Conservation (phyloP, 2,113 vertebrate species). For the Vanacampus margaritifer region DNA sequence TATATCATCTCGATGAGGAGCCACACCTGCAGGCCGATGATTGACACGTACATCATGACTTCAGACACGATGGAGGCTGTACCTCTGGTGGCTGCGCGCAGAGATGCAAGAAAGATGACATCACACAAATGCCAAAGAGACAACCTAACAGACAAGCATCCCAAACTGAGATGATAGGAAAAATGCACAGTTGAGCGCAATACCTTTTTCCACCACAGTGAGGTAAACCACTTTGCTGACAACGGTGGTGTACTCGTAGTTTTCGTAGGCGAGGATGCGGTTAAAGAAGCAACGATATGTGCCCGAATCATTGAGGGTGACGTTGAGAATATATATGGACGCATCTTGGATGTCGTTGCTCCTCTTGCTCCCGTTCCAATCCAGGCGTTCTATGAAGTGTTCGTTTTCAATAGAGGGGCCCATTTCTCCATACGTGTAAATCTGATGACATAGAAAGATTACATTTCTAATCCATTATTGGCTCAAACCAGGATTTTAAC, state of each 20-base stretch:
- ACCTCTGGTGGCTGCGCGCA: constrained; percentile 76
- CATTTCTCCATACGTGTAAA: constrained; percentile 72
- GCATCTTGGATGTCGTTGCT: constrained; percentile 83
- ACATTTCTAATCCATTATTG: no score
- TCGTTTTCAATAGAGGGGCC: constrained; percentile 58
- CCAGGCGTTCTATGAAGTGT: constrained; percentile 71
- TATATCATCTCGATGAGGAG: constrained; percentile 91
- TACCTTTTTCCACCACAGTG: constrained; percentile 82
- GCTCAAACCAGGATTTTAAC: no score
- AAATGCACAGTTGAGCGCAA: not conserved
- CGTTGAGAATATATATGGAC: constrained; percentile 81
- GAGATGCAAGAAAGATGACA: not conserved
- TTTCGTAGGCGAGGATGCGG: constrained; percentile 74
- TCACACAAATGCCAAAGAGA: not conserved
- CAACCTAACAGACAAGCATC: no score
- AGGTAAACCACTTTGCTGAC: constrained; percentile 78
- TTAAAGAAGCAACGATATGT: constrained; percentile 81
- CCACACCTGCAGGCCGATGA: constrained; percentile 88
- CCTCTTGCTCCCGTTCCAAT: constrained; percentile 81
- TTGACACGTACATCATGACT: constrained; percentile 93
- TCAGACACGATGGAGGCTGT: constrained; percentile 86
- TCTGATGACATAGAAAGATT: constrained; percentile 58
- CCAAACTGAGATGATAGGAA: not conserved
- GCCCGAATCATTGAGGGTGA: constrained; percentile 82
- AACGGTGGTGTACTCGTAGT: constrained; percentile 68